phyloP scores from a whole-genome alignment of 2,888 invertebrate species.

The Tenthredo scrophulariae region DNA sequence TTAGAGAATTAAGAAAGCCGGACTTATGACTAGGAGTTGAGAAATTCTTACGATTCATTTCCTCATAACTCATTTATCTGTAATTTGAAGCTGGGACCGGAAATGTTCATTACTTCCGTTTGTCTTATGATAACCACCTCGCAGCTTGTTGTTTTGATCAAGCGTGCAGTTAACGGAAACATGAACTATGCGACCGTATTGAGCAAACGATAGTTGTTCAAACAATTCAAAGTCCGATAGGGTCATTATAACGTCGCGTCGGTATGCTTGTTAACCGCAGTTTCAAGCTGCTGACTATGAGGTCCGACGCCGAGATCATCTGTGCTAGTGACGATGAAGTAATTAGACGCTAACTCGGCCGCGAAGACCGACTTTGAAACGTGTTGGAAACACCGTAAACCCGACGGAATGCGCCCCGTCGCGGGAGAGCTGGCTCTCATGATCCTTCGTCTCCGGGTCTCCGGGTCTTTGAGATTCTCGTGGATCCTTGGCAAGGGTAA shows the following conservation, averaged over 20 bases:
- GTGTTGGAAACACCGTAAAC: conserved; percentile 43
- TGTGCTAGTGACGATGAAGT: conserved; percentile 45
- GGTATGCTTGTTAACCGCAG: conserved; percentile 41
- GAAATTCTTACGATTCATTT: conserved; percentile 21
- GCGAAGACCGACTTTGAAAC: conserved; percentile 16
- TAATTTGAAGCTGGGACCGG: not conserved
- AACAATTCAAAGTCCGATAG: conserved; percentile 39
- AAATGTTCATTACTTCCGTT: conserved; percentile 27
- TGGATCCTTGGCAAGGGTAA: conserved; percentile 44
- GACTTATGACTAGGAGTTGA: not conserved
- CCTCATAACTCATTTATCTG: not conserved
- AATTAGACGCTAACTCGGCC: conserved; percentile 45
- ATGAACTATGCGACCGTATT: conserved; percentile 13
- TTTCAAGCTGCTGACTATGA: conserved; percentile 45
- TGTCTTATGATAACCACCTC: conserved; percentile 18
- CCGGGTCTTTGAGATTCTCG: conserved; percentile 14
- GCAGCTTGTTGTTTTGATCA: conserved; percentile 1
- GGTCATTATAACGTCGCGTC: conserved; percentile 35
- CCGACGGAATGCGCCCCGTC: conserved; percentile 40
- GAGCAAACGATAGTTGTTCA: conserved; percentile 35
- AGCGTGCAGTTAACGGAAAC: conserved; percentile 17
- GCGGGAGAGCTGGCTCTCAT: conserved; percentile 40
- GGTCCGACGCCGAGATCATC: conserved; percentile 31
- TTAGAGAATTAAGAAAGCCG: not conserved
- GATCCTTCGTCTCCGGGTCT: conserved; percentile 13